Conservation (phyloP, 2,888 invertebrate species). For the Galerucella calmariensis region DNA sequence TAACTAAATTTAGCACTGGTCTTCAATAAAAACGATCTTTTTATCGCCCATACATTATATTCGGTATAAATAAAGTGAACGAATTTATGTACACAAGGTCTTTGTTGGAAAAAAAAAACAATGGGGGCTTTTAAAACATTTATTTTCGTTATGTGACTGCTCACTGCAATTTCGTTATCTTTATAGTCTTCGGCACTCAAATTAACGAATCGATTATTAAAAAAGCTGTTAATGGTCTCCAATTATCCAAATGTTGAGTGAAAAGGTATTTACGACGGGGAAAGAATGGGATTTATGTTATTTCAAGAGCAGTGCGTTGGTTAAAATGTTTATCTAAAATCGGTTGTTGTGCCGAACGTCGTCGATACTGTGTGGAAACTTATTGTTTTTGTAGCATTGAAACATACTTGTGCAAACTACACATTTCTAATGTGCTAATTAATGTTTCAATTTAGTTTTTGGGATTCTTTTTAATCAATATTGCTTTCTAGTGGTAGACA, state of each 20-base stretch:
- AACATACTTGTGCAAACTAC: too few relatives aligned
- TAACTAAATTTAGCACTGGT: constrained; percentile 24
- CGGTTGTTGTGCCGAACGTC: too few relatives aligned
- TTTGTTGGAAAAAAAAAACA: constrained; percentile 29
- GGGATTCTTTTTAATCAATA: too few relatives aligned
- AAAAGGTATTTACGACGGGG: neutral
- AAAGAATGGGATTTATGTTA: neutral
- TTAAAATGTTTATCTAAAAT: too few relatives aligned
- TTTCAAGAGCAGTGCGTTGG: too few relatives aligned
- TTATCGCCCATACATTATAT: constrained; percentile 36
- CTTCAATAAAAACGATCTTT: constrained; percentile 17
- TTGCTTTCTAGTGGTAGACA: too few relatives aligned
- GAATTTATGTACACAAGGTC: constrained; percentile 17
- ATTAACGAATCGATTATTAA: neutral
- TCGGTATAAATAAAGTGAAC: constrained; percentile 37
- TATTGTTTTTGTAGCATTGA: too few relatives aligned
- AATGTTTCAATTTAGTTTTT: too few relatives aligned
- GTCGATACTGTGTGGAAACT: too few relatives aligned
- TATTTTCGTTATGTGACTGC: constrained; percentile 2
- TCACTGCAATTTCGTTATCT: neutral
- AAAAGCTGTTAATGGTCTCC: too few relatives aligned
- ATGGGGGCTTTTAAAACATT: constrained; percentile 10
- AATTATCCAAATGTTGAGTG: neutral
- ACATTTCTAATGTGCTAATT: too few relatives aligned
- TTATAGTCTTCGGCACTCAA: neutral